A percentile compares a stretch with the other conserved stretches of the same genome.
phyloP scores from a whole-genome alignment of 64 coral and sea anemone species.

The Astreopora myriophthalma region DNA sequence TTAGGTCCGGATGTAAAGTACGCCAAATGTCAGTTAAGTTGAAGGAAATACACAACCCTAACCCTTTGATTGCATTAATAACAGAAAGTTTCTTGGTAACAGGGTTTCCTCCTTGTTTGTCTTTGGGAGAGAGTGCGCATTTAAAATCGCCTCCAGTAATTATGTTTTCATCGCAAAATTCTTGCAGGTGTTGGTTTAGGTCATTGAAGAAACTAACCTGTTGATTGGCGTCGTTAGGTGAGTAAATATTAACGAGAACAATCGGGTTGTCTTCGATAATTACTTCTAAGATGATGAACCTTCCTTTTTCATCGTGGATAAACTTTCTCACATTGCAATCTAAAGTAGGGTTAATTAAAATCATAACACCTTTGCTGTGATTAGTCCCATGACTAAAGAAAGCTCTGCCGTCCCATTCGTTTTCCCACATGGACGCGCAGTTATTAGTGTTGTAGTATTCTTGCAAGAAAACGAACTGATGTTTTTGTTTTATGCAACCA shows the following conservation, averaged over 20 bases:
- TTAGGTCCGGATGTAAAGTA: not conserved
- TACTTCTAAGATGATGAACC: not conserved
- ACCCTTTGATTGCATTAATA: not conserved
- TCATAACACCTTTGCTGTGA: too few relatives aligned
- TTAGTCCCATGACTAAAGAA: too few relatives aligned
- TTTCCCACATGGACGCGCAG: too few relatives aligned
- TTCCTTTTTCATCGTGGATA: not conserved
- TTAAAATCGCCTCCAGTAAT: constrained; percentile 32
- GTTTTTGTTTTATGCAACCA: not conserved
- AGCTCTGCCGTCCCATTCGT: too few relatives aligned
- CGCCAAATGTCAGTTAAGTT: not conserved
- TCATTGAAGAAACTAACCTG: not conserved
- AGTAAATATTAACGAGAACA: not conserved
- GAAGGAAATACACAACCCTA: not conserved
- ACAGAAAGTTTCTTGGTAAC: not conserved
- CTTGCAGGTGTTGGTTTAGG: not conserved
- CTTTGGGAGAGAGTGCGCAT: not conserved
- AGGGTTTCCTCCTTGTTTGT: constrained; percentile 21
- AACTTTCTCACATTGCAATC: not conserved
- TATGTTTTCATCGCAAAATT: not conserved
- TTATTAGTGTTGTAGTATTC: too few relatives aligned
- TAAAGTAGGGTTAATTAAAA: too few relatives aligned
- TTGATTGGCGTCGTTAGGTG: not conserved
- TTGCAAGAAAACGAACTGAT: not conserved
- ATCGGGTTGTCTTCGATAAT: not conserved